Evolutionary conservation across 2,797 vertebrate genomes (phyloP).

Genomic region (Myotis findleyi): DNA sequence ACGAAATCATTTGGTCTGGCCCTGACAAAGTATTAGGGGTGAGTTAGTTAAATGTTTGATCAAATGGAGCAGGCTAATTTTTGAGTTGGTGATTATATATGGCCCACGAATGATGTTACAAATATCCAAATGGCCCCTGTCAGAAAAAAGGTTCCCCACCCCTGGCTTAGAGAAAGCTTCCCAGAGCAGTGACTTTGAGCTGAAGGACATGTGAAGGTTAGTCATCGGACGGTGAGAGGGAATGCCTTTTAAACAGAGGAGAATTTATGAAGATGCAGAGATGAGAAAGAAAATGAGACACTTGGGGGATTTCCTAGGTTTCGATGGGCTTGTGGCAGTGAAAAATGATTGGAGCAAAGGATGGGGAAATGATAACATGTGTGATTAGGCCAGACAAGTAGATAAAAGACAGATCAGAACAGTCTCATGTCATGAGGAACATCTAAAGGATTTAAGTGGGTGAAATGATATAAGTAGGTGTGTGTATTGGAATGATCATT

Average conservation of each 20-base stretch:
- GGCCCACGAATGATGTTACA: too few species aligned
- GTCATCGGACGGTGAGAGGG: neutral
- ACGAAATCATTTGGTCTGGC: too few species aligned
- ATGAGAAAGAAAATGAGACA: neutral
- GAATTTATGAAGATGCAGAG: neutral
- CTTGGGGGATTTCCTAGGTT: neutral
- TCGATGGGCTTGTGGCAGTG: neutral
- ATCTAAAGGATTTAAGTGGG: neutral
- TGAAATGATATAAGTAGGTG: neutral
- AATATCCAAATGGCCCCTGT: too few species aligned
- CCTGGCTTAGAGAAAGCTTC: neutral
- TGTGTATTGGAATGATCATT: neutral
- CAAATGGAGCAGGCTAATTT: too few species aligned
- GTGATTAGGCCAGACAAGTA: neutral
- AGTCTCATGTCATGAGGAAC: neutral
- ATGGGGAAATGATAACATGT: neutral
- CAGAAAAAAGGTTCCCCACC: too few species aligned
- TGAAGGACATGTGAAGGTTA: neutral
- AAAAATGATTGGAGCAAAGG: neutral
- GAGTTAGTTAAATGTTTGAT: too few species aligned
- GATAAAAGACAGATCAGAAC: conserved; percentile 29
- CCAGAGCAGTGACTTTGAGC: neutral
- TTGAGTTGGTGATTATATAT: too few species aligned
- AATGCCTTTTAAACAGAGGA: neutral
- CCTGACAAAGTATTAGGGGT: too few species aligned